Evolutionary conservation across 2,888 invertebrate species (phyloP), one percentile per base, ranked within the genome.

Genomic region (Gasteruption jaculator): DNA sequence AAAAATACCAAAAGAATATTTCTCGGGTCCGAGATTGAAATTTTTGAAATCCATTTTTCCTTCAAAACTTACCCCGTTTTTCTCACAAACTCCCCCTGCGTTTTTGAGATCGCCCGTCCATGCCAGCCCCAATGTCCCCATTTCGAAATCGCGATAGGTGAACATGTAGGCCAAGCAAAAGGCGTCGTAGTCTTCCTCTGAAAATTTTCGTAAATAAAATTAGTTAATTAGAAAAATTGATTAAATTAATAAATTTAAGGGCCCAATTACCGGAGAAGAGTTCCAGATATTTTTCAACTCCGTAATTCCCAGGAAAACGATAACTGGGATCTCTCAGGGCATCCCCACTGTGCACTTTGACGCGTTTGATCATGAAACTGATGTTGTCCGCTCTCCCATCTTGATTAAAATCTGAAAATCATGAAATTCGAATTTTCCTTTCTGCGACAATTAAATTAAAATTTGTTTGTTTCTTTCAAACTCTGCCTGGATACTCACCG

Each of bases 81-180:
- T 91, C 72, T 99, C 97, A 73, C 97, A 99, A 49, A 99, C 94
- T 20, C 97, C 97, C 6, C 97, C 97, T 18, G 96, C 92, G 68
- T 93, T 93, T 71, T 92, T 92, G 27, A 93, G 76, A 73, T 93
- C 93, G 0, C 92, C 92, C 0, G 97, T 97, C 97, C 97, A 99
- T 5, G 99, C 97, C 45, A 99, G 75, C 6, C 99, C 99, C 48
- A 99, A 75, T 4, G 93, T 93, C 22, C 93, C 93, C 84, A 93
- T 92, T 72, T 93, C 92, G 63, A 93, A 93, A 72, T 93, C 93
- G 37, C 94, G 79, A 71, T 95, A 96, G 12, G 97, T 97, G 71
- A 99, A 95, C 86, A 97, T 93, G 74, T 97, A 99, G 39, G 97
- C 96, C 65, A 99, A 76, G 68, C 99, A 99, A 74, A 96, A 99